Evolutionary conservation across 2,888 invertebrate genomes (phyloP).

Genomic region (Melolontha melolontha): DNA sequence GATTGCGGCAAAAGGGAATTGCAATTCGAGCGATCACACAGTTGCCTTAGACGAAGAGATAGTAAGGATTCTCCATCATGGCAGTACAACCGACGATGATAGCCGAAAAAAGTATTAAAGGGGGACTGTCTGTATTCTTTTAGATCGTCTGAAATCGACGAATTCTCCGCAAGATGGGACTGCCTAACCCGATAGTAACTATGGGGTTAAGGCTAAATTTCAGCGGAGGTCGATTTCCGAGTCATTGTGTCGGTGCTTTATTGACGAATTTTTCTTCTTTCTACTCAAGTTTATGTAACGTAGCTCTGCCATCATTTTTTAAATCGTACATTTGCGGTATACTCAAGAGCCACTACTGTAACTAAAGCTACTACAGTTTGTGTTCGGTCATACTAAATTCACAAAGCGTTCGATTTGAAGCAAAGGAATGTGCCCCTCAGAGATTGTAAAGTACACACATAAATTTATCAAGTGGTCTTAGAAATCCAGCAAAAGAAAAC

Average conservation of each 20-base stretch:
- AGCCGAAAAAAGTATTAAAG: conserved; percentile 15
- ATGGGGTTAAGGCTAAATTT: not conserved
- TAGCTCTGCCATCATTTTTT: not conserved
- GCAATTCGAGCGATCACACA: not conserved
- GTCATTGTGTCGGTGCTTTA: conserved; percentile 51
- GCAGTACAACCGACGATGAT: conserved; percentile 7
- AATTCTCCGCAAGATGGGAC: conserved; percentile 10
- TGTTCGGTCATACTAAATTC: not conserved
- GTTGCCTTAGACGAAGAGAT: not conserved
- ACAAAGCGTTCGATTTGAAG: not conserved
- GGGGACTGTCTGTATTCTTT: conserved; percentile 13
- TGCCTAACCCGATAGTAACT: not conserved
- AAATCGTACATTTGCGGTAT: conserved; percentile 1
- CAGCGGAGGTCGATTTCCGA: conserved; percentile 48
- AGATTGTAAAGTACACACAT: not conserved
- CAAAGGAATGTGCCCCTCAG: too few relatives aligned
- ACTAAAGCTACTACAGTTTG: not conserved
- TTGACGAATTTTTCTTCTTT: conserved; percentile 35
- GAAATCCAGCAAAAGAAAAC: too few relatives aligned
- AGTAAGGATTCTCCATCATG: conserved; percentile 1
- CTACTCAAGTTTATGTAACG: conserved; percentile 6
- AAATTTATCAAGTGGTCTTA: not conserved
- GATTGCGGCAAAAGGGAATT: conserved; percentile 11
- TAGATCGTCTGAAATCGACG: conserved; percentile 6
- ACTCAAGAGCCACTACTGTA: too few relatives aligned